These are phyloP conservation scores for Neoascia interrupta DNA, from an alignment of 2,888 invertebrate species.

Conservation along the genomic window DNA sequence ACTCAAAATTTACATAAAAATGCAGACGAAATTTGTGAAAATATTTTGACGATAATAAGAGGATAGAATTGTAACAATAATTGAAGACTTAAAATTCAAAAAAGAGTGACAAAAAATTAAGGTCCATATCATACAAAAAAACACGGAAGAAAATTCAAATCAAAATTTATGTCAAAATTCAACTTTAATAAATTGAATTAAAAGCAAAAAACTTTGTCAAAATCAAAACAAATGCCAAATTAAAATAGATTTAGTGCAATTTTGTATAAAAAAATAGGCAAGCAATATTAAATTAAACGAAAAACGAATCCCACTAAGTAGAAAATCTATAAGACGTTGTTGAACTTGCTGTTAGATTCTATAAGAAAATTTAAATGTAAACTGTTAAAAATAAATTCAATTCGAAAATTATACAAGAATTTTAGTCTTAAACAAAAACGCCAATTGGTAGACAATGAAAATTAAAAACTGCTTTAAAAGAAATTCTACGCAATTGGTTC, in stretches of 20 bases:
- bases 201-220: slow-evolving; percentile 2
- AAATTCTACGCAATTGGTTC: slow-evolving; percentile 56
- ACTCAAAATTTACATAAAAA: slow-evolving; percentile 1
- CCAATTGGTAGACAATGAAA: slow-evolving; percentile 19
- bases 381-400: slow-evolving; percentile 36
- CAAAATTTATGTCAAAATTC: slow-evolving; percentile 18
- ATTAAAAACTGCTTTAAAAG: neutral
- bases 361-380: slow-evolving; percentile 40
- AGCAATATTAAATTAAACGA: neutral
- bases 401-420: slow-evolving; percentile 11
- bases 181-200: too few species aligned
- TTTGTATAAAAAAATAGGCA: slow-evolving; percentile 43
- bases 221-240: slow-evolving; percentile 13
- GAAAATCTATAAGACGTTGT: slow-evolving; percentile 28
- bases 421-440: neutral
- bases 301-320: slow-evolving; percentile 16
- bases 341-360: slow-evolving; percentile 62
- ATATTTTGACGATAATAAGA: neutral
- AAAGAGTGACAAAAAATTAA: slow-evolving; percentile 13
- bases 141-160: slow-evolving; percentile 2
- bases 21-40: neutral
- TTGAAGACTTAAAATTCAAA: neutral
- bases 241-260: slow-evolving; percentile 24
- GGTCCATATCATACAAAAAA: slow-evolving; percentile 40
- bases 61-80: neutral